phyloP scores from a whole-genome alignment of 2,797 vertebrate species.

The Coilia nasus region DNA sequence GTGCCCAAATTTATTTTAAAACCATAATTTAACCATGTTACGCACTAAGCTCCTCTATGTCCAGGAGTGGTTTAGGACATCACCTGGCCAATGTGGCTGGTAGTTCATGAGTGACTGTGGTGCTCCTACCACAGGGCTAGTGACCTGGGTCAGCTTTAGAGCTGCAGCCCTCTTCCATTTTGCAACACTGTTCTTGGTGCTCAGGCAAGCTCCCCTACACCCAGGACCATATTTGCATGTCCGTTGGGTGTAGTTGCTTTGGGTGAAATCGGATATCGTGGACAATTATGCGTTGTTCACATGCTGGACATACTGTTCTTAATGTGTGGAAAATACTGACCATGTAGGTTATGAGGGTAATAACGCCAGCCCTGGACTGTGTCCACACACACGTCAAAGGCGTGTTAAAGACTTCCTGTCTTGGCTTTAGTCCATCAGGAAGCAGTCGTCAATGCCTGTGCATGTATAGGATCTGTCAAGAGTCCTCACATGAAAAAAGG shows the following conservation, averaged over 20 bases:
- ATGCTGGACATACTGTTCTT: background rate
- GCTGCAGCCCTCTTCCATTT: background rate
- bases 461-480: background rate
- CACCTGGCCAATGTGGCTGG: background rate
- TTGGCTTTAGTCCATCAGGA: conserved; percentile 6
- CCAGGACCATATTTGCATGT: no score
- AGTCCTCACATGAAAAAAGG: background rate
- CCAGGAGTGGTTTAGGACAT: background rate
- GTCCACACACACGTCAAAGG: background rate
- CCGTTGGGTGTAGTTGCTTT: background rate
- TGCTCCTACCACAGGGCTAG: background rate
- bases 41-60: background rate
- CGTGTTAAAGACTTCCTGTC: background rate
- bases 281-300: background rate
- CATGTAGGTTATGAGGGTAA: background rate
- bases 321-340: background rate
- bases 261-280: background rate
- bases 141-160: background rate
- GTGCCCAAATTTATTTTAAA: background rate
- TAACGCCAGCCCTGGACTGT: background rate
- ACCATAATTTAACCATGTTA: background rate
- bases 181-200: background rate
- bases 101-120: background rate
- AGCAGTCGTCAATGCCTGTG: background rate
- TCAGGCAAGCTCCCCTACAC: no score